These are phyloP conservation scores for Jordanella pulchra DNA, from an alignment of 2,797 vertebrate species.

Conservation along the genomic window DNA sequence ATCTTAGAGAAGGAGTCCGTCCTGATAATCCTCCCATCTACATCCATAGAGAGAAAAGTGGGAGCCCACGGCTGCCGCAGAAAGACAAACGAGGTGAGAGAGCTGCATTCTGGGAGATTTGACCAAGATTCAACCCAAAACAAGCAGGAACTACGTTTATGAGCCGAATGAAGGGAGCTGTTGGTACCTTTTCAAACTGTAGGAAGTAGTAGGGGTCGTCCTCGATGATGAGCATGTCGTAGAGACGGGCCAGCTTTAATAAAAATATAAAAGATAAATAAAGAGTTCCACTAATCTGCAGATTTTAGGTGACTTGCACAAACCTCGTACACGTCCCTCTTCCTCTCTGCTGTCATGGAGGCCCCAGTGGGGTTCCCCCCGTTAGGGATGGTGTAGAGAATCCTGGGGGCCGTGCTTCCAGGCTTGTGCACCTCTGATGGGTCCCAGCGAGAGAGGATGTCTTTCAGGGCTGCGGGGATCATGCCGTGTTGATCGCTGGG, in stretches of 20 bases:
- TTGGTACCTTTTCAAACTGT: conserved; percentile 83
- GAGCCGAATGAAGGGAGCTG: too few relatives aligned
- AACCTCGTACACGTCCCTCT: conserved; percentile 86
- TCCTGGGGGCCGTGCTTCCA: conserved; percentile 63
- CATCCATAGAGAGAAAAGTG: conserved; percentile 85
- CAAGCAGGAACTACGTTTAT: neutral
- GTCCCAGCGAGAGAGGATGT: conserved; percentile 82
- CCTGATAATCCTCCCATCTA: conserved; percentile 82
- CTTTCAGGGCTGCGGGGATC: conserved; percentile 80
- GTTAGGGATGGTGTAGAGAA: conserved; percentile 88
- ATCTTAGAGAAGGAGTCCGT: conserved; percentile 87
- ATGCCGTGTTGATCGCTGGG: conserved; percentile 84
- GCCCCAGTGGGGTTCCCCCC: conserved; percentile 87
- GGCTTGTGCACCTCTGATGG: conserved; percentile 76
- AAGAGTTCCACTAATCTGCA: neutral
- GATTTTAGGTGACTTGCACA: conserved; percentile 6
- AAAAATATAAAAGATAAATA: conserved; percentile 16
- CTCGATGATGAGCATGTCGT: conserved; percentile 89
- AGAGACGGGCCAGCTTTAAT: conserved; percentile 82
- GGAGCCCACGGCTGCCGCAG: conserved; percentile 78
- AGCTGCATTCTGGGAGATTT: neutral
- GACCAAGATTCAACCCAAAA: neutral
- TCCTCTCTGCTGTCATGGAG: conserved; percentile 83
- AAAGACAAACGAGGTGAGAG: neutral
- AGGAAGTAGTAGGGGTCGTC: conserved; percentile 90